A percentile compares a stretch with the other conserved stretches of the same genome.
phyloP scores from a whole-genome alignment of 2,888 invertebrate species.

The Dryobota labecula region DNA sequence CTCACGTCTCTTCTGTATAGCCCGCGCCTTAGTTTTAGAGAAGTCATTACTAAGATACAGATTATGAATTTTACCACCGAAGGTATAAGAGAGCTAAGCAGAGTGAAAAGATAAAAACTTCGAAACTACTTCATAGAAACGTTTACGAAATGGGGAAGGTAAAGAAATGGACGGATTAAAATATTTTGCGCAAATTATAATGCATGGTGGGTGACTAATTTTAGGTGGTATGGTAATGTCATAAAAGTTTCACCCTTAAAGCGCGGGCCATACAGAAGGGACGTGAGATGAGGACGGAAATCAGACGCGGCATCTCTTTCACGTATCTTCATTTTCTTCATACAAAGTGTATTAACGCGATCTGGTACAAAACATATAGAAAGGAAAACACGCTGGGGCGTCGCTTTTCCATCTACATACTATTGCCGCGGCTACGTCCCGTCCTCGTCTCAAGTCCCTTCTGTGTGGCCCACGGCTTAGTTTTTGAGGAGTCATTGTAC shows the following conservation, averaged over 20 bases:
- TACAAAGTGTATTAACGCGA: neutral
- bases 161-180: constrained; percentile 58
- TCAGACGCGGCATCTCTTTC: neutral
- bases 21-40: too few species aligned
- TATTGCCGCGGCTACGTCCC: neutral
- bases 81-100: too few species aligned
- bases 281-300: neutral
- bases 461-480: neutral
- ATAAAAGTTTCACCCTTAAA: constrained; percentile 5
- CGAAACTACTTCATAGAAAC: constrained; percentile 77
- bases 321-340: neutral
- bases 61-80: too few species aligned
- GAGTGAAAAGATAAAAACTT: constrained; percentile 82
- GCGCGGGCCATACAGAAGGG: neutral
- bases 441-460: neutral
- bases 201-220: constrained; percentile 37
- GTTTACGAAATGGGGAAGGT: constrained; percentile 69
- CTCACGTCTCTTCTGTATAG: too few species aligned
- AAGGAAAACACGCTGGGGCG: neutral
- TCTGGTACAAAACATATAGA: neutral
- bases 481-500: neutral
- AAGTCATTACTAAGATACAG: too few species aligned
- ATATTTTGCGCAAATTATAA: constrained; percentile 63
- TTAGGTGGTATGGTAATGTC: constrained; percentile 27
- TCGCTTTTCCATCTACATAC: neutral